Percentiles rank a stretch among this genome's conserved stretches.
phyloP scores from a whole-genome alignment of 2,888 invertebrate species.

The Laspeyria flexula region DNA sequence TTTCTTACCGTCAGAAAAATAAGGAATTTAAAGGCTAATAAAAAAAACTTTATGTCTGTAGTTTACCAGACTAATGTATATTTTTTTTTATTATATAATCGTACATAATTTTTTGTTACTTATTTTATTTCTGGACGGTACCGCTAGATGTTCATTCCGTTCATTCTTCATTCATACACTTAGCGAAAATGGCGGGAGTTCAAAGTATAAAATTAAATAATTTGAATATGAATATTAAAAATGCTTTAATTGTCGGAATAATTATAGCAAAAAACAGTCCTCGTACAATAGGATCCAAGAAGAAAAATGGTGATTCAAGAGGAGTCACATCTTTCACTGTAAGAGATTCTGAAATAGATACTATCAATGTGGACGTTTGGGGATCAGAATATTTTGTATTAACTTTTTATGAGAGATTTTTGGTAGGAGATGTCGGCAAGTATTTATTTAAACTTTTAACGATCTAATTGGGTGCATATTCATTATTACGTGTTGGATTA shows the following conservation, averaged over 20 bases:
- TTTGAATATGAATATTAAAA: slow-evolving; percentile 74
- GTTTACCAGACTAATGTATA: no score
- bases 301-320: slow-evolving; percentile 82
- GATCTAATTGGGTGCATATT: not conserved
- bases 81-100: no score
- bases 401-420: slow-evolving; percentile 87
- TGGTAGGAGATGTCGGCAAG: slow-evolving; percentile 90
- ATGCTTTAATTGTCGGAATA: slow-evolving; percentile 83
- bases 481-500: not conserved
- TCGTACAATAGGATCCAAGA: slow-evolving; percentile 79
- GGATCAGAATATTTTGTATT: slow-evolving; percentile 88
- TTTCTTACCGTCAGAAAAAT: no score
- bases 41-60: no score
- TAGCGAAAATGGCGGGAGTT: slow-evolving; percentile 72
- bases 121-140: not conserved
- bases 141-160: not conserved
- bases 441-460: not conserved
- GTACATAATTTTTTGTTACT: no score
- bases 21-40: no score
- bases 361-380: slow-evolving; percentile 92
- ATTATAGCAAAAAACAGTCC: slow-evolving; percentile 89
- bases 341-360: slow-evolving; percentile 89
- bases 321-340: slow-evolving; percentile 92
- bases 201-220: slow-evolving; percentile 72
- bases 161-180: no score